Evolutionary conservation across 2,797 vertebrate species (phyloP).

Genomic region (Phylloscopus collybita): DNA sequence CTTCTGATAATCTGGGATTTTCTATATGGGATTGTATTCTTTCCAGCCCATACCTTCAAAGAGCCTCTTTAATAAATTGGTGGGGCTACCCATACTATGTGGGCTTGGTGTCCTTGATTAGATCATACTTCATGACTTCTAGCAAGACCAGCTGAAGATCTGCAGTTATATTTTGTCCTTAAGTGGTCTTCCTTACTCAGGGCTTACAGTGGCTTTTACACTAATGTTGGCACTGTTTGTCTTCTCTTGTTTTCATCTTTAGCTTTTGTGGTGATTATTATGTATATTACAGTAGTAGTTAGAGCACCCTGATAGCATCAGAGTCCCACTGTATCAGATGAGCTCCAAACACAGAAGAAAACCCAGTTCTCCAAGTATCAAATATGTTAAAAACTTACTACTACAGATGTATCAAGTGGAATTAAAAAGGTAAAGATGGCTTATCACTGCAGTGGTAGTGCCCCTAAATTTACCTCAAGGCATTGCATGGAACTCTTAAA

Average conservation of each 20-base stretch:
- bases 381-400: background rate
- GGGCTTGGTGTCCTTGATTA: background rate
- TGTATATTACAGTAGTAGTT: background rate
- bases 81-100: background rate
- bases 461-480: background rate
- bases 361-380: background rate
- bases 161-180: background rate
- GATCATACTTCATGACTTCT: background rate
- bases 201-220: background rate
- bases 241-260: background rate
- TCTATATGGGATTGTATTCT: background rate
- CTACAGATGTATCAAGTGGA: background rate
- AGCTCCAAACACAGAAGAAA: background rate
- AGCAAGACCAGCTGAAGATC: background rate
- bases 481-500: background rate
- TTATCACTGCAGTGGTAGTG: background rate
- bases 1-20: background rate
- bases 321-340: background rate
- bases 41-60: background rate
- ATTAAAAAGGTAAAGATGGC: background rate
- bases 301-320: background rate
- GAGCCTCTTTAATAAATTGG: background rate
- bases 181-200: background rate
- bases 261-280: background rate
- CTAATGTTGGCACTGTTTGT: background rate